phyloP scores from a whole-genome alignment of 2,888 invertebrate genomes.

The Pantelozetes paolii region DNA sequence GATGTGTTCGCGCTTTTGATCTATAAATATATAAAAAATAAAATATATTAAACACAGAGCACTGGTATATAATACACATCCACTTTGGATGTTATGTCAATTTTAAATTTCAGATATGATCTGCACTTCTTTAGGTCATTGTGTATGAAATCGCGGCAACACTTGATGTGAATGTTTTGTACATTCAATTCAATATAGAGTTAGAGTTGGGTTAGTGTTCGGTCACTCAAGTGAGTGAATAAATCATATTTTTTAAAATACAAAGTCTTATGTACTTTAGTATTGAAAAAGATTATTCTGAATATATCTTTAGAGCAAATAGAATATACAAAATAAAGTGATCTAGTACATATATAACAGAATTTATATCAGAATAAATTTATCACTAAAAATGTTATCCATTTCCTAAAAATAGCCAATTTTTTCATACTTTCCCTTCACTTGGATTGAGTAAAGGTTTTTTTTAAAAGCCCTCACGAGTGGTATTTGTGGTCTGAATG shows the following conservation, averaged over 20 bases:
- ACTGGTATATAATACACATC: not conserved
- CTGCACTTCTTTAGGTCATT: not conserved
- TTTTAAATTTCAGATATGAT: slow-evolving; percentile 25
- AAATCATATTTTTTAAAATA: not conserved
- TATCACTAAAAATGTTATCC: too few relatives aligned
- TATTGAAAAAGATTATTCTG: slow-evolving; percentile 19
- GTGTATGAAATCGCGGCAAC: slow-evolving; percentile 2
- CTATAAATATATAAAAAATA: slow-evolving; percentile 13
- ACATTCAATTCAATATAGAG: not conserved
- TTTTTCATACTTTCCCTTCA: not conserved
- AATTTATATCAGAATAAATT: too few relatives aligned
- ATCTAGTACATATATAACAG: too few relatives aligned
- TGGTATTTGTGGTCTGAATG: slow-evolving; percentile 24
- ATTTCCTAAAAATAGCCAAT: not conserved
- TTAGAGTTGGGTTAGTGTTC: slow-evolving; percentile 15
- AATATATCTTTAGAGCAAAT: slow-evolving; percentile 25
- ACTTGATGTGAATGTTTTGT: not conserved
- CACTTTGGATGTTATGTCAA: not conserved
- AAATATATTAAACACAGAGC: not conserved
- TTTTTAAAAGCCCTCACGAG: slow-evolving; percentile 25
- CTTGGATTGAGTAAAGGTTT: not conserved
- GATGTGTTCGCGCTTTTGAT: not conserved
- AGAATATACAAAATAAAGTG: not conserved
- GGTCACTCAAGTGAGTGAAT: slow-evolving; percentile 25
- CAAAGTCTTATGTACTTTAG: too few relatives aligned